These are phyloP conservation scores for Sebastes wilsoni DNA, from an alignment of 2,797 vertebrate genomes.

Conservation along the genomic window DNA sequence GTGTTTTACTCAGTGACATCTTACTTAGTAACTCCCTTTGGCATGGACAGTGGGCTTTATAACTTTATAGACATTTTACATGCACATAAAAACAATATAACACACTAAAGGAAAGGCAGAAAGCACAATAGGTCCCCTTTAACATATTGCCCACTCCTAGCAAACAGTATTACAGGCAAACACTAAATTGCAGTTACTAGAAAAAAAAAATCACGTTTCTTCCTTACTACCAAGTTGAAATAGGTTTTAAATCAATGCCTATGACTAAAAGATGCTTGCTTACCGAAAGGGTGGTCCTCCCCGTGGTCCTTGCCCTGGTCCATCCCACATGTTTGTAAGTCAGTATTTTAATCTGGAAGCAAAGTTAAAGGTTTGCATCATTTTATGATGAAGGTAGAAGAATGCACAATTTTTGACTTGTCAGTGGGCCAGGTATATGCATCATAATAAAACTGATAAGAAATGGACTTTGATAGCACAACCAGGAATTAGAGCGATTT, in stretches of 20 bases:
- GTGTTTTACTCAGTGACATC: no score
- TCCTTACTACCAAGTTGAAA: background rate
- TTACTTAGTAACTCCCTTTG: no score
- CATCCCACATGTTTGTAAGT: slow-evolving; percentile 81
- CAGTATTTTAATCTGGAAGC: slow-evolving; percentile 30
- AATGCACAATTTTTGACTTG: background rate
- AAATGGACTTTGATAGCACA: background rate
- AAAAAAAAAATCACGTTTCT: background rate
- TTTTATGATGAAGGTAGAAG: background rate
- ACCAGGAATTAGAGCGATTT: background rate
- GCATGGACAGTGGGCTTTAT: no score
- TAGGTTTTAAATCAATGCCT: background rate
- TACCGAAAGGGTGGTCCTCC: slow-evolving; percentile 84
- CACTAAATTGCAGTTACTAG: no score
- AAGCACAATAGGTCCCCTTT: no score
- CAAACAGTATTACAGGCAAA: background rate
- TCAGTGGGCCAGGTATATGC: no score
- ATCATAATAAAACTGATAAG: background rate
- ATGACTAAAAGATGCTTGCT: slow-evolving; percentile 24
- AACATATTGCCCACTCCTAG: background rate
- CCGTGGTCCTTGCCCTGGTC: slow-evolving; percentile 81
- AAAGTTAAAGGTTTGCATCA: background rate
- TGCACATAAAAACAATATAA: no score
- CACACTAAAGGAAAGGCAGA: no score
- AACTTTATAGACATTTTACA: no score